Evolutionary conservation across 2,888 invertebrate species (phyloP).

Genomic region (Gari tellinella): DNA sequence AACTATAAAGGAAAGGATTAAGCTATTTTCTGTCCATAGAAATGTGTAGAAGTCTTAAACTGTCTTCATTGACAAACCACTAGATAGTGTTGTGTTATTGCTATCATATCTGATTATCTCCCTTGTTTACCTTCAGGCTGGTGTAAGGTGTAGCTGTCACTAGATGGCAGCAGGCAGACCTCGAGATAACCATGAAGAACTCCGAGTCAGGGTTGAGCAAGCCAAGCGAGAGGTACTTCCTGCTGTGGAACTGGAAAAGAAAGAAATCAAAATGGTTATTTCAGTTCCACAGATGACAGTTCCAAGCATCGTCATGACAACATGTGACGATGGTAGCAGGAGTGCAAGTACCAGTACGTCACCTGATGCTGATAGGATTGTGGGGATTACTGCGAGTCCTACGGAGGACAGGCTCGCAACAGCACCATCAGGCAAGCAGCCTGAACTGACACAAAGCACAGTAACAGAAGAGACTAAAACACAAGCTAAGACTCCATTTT

Average conservation of each 20-base stretch:
- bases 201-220: constrained; percentile 69
- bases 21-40: no score
- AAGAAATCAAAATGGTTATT: constrained; percentile 66
- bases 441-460: constrained; percentile 33
- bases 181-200: constrained; percentile 67
- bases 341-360: constrained; percentile 37
- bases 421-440: constrained; percentile 18
- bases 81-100: no score
- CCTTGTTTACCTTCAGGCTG: constrained; percentile 54
- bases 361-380: constrained; percentile 68
- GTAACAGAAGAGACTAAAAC: constrained; percentile 31
- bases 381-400: constrained; percentile 72
- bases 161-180: constrained; percentile 72
- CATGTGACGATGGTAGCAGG: constrained; percentile 47
- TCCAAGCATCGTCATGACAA: constrained; percentile 58
- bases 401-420: constrained; percentile 60
- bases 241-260: constrained; percentile 73
- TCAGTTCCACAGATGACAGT: constrained; percentile 43
- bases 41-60: no score
- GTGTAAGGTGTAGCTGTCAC: constrained; percentile 56
- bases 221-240: constrained; percentile 70
- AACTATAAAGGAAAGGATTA: no score
- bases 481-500: constrained; percentile 24
- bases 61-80: no score
- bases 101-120: no score